These are phyloP conservation scores for Drosophila tripunctata DNA, from an alignment of 2,888 invertebrate genomes.

Conservation along the genomic window DNA sequence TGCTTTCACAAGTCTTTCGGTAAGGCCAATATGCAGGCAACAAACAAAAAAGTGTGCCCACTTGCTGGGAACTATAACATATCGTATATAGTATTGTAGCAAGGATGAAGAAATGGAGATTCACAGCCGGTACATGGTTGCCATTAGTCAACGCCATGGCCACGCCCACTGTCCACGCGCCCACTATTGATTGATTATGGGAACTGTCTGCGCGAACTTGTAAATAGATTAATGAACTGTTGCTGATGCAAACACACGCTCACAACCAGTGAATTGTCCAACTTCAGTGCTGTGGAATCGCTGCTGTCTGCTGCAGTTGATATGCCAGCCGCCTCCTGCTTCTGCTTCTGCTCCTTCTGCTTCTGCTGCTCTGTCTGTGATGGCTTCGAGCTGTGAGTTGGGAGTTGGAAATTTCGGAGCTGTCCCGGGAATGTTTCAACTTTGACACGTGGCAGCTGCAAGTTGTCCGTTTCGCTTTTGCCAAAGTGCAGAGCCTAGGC, in stretches of 20 bases:
- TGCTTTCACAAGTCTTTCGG: background rate
- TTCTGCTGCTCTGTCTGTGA: background rate
- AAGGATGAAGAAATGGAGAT: background rate
- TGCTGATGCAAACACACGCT: constrained; percentile 57
- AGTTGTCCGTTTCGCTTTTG: constrained; percentile 7
- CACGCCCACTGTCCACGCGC: constrained; percentile 52
- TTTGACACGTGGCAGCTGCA: constrained; percentile 53
- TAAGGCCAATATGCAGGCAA: constrained; percentile 2
- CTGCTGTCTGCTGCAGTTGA: constrained; percentile 44
- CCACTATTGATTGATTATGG: constrained; percentile 80
- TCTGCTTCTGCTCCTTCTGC: background rate
- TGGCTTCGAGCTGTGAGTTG: background rate
- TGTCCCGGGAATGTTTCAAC: constrained; percentile 17
- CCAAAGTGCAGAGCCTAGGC: constrained; percentile 12
- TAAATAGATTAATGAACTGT: constrained; percentile 82
- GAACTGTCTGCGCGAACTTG: constrained; percentile 77
- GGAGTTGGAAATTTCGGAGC: constrained; percentile 6
- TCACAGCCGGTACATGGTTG: constrained; percentile 38
- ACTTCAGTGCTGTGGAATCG: constrained; percentile 5
- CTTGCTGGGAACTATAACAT: background rate
- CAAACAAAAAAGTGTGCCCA: constrained; percentile 13
- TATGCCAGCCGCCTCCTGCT: background rate
- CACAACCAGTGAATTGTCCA: constrained; percentile 39
- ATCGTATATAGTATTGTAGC: too few relatives aligned
- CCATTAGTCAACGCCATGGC: constrained; percentile 53